Evolutionary conservation across 2,113 vertebrate genomes (phyloP).

Genomic region (Mus spicilegus): DNA sequence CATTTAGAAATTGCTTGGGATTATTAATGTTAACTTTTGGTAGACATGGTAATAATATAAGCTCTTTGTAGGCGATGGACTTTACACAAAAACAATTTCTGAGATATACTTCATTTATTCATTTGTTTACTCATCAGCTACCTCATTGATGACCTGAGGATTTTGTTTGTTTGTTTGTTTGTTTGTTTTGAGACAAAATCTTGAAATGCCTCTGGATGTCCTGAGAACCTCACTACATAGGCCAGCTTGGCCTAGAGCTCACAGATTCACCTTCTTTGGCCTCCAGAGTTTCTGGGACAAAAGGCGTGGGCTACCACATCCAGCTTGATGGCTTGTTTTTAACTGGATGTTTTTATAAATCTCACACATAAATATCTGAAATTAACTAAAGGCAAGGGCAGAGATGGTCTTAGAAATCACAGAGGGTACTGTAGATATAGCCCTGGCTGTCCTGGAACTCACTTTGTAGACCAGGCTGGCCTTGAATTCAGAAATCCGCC

Average conservation of each 20-base stretch:
- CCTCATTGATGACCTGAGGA: background rate
- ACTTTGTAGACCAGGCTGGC: too few species aligned
- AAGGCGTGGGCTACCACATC: background rate
- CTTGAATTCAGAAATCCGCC: too few species aligned
- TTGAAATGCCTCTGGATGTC: background rate
- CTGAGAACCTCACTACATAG: background rate
- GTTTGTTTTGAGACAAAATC: background rate
- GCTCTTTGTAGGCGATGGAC: background rate
- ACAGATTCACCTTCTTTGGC: background rate
- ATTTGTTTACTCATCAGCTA: background rate
- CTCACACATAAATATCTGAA: background rate
- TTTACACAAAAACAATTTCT: constrained; percentile 13
- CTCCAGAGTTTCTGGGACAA: background rate
- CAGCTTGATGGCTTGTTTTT: background rate
- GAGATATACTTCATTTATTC: background rate
- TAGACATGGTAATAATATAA: background rate
- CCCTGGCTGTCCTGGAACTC: too few species aligned
- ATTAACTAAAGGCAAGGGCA: background rate
- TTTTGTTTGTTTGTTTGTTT: background rate
- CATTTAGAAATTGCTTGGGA: background rate
- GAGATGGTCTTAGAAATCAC: background rate
- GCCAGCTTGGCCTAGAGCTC: background rate
- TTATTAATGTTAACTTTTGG: constrained; percentile 3
- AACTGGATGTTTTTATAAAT: constrained; percentile 1
- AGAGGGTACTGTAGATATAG: background rate